Evolutionary conservation across 2,888 invertebrate genomes (phyloP).

Genomic region (Pristionchus japonicus): DNA sequence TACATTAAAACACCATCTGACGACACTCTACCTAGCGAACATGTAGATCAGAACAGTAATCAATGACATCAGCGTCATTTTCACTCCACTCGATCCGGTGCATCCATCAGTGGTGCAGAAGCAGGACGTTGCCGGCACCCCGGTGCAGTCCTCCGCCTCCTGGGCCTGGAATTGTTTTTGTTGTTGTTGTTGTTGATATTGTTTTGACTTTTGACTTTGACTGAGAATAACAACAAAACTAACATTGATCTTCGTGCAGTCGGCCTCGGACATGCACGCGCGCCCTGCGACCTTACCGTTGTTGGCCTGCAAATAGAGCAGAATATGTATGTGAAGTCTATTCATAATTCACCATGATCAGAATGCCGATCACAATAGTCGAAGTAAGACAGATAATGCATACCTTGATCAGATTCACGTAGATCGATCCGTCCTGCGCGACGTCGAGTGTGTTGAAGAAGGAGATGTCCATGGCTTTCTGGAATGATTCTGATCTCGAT

Average conservation of each 20-base stretch:
- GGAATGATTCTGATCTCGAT: neutral
- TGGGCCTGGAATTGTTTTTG: neutral
- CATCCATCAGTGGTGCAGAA: neutral
- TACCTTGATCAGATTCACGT: neutral
- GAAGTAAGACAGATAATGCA: too few species aligned
- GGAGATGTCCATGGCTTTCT: slow-evolving; percentile 29
- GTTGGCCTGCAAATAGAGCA: neutral
- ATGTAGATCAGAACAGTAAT: neutral
- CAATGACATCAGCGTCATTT: neutral
- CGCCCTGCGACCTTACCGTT: slow-evolving; percentile 1
- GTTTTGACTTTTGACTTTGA: too few species aligned
- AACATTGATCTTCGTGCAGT: neutral
- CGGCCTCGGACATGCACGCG: slow-evolving; percentile 24
- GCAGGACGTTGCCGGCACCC: neutral
- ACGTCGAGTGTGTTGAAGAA: slow-evolving; percentile 27
- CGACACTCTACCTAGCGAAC: too few species aligned
- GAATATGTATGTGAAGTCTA: neutral
- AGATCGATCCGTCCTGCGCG: neutral
- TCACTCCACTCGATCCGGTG: neutral
- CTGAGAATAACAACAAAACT: neutral
- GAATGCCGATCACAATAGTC: too few species aligned
- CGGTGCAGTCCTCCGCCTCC: neutral
- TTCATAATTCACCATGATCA: neutral
- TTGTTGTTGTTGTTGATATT: too few species aligned
- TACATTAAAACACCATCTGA: too few species aligned